Conservation (phyloP, 1,140 invertebrate genomes). For the Drosophila murphyi region DNA sequence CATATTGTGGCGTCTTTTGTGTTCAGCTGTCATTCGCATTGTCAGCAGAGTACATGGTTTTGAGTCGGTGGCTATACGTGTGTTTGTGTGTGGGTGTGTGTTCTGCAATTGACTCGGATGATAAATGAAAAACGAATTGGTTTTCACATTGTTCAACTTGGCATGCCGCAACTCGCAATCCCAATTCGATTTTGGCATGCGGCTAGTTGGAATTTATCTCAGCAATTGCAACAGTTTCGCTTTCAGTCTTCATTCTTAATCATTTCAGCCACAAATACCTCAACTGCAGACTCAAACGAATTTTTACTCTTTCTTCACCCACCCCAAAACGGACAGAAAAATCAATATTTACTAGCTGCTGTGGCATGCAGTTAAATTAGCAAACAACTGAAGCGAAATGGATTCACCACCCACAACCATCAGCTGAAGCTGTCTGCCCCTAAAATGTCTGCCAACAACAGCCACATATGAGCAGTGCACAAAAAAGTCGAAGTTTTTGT, state of each 20-base stretch:
- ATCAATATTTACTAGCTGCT: constrained; percentile 70
- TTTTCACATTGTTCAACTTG: constrained; percentile 60
- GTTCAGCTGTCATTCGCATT: constrained; percentile 73
- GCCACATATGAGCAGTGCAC: constrained; percentile 13
- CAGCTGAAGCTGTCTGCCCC: constrained; percentile 32
- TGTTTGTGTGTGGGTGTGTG: constrained; percentile 13
- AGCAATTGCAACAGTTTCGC: constrained; percentile 20
- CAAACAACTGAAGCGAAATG: constrained; percentile 55
- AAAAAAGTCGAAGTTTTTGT: constrained; percentile 35
- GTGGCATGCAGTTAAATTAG: constrained; percentile 63
- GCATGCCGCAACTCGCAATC: constrained; percentile 52
- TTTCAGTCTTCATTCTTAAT: constrained; percentile 30
- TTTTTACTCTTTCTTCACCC: neutral
- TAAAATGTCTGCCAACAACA: constrained; percentile 50
- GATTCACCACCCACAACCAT: constrained; percentile 10
- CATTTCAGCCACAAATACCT: constrained; percentile 3
- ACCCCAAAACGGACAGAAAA: constrained; percentile 36
- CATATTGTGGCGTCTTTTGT: constrained; percentile 51
- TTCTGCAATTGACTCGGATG: constrained; percentile 48
- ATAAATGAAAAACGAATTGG: constrained; percentile 74
- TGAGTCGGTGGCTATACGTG: neutral
- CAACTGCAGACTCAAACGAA: constrained; percentile 5
- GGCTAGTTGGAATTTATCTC: constrained; percentile 35
- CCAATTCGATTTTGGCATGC: constrained; percentile 24
- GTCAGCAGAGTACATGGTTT: constrained; percentile 70